Evolutionary conservation across 2,888 invertebrate species (phyloP).

Genomic region (Stenurella melanura): DNA sequence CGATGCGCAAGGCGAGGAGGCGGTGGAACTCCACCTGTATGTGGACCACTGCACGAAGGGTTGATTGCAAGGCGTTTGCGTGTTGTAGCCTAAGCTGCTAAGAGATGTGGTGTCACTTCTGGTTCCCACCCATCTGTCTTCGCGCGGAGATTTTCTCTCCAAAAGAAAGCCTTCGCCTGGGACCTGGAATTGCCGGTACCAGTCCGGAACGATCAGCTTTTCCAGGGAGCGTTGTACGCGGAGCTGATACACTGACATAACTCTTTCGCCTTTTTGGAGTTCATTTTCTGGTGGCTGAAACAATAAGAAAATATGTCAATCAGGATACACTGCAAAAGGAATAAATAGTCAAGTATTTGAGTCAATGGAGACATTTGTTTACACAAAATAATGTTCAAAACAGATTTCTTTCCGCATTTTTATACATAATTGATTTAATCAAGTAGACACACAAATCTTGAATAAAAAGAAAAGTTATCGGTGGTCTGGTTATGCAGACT

Average conservation of each 20-base stretch:
- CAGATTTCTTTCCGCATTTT: too few relatives aligned
- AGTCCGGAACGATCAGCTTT: slow-evolving; percentile 95
- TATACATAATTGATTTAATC: too few relatives aligned
- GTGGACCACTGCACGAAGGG: slow-evolving; percentile 83
- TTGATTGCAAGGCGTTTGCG: slow-evolving; percentile 69
- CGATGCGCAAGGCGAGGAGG: slow-evolving; percentile 84
- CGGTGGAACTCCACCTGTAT: slow-evolving; percentile 83
- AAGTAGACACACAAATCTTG: too few relatives aligned
- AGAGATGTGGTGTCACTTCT: slow-evolving; percentile 90
- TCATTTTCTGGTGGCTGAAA: slow-evolving; percentile 95
- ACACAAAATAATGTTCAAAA: too few relatives aligned
- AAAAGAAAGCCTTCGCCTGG: slow-evolving; percentile 88
- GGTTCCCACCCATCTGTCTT: slow-evolving; percentile 74
- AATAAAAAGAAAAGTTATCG: too few relatives aligned
- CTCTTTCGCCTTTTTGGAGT: slow-evolving; percentile 89
- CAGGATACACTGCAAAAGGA: not conserved
- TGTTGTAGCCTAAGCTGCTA: slow-evolving; percentile 80
- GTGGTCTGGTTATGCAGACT: too few relatives aligned
- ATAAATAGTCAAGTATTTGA: not conserved
- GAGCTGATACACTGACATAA: slow-evolving; percentile 94
- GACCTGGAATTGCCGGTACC: slow-evolving; percentile 86
- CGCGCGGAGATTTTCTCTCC: slow-evolving; percentile 77
- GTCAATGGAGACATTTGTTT: too few relatives aligned
- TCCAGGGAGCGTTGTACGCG: slow-evolving; percentile 94
- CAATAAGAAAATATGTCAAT: slow-evolving; percentile 55